Conservation (phyloP, 2,797 vertebrate species). For the Octomys mimax region DNA sequence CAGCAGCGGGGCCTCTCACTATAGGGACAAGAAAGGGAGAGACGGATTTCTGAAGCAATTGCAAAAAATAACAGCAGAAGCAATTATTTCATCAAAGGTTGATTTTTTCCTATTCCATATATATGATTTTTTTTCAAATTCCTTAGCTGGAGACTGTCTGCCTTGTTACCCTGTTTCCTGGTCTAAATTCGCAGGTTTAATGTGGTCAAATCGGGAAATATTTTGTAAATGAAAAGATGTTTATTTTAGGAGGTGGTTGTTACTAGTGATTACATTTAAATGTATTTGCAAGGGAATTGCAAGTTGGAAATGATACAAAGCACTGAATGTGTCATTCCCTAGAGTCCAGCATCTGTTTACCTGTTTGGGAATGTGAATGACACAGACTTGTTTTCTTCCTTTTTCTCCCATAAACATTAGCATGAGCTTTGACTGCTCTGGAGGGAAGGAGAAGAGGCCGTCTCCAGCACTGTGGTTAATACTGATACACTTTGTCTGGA, state of each 20-base stretch:
- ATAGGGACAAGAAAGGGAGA: conserved; percentile 87
- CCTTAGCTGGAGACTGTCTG: conserved; percentile 83
- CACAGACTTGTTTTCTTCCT: not conserved
- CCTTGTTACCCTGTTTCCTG: conserved; percentile 75
- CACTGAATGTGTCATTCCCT: conserved; percentile 1
- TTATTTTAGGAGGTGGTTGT: conserved; percentile 85
- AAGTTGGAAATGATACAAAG: not conserved
- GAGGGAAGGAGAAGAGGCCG: not conserved
- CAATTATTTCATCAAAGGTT: conserved; percentile 90
- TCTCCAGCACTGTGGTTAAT: not conserved
- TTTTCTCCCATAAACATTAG: not conserved
- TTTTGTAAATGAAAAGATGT: conserved; percentile 81
- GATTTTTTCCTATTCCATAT: conserved; percentile 58
- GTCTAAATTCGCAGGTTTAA: conserved; percentile 85
- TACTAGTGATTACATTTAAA: conserved; percentile 71
- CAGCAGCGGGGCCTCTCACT: conserved; percentile 87
- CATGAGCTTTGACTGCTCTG: conserved; percentile 3
- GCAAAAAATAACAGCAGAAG: conserved; percentile 88
- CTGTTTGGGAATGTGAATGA: not conserved
- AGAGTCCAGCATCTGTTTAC: conserved; percentile 57
- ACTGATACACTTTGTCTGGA: not conserved
- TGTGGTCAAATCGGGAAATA: conserved; percentile 80
- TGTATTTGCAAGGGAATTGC: conserved; percentile 73
- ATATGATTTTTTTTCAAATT: conserved; percentile 79
- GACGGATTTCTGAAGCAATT: conserved; percentile 87